Evolutionary conservation across 2,797 vertebrate genomes (phyloP).

Genomic region (Gymnothorax reevesii): DNA sequence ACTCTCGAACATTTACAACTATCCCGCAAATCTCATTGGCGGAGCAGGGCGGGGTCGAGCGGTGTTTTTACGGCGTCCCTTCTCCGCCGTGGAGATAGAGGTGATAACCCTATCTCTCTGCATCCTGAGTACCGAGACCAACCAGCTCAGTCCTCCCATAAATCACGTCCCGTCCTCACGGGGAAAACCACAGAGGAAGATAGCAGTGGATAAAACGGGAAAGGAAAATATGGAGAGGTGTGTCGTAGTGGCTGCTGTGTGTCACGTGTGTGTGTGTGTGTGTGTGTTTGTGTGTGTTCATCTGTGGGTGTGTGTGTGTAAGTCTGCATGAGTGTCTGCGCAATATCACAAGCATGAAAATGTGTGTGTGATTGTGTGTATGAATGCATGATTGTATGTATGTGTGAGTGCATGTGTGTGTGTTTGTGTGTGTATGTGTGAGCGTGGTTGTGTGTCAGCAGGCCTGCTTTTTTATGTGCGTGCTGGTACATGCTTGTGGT

Average conservation of each 20-base stretch:
- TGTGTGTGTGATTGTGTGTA: background rate
- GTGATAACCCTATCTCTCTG: conserved; percentile 62
- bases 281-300: conserved; percentile 12
- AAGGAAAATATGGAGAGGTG: conserved; percentile 30
- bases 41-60: conserved; percentile 51
- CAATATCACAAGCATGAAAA: too few relatives aligned
- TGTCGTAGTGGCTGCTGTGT: too few relatives aligned
- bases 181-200: conserved; percentile 15
- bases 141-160: conserved; percentile 54
- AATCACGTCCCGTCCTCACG: conserved; percentile 59
- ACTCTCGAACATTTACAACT: conserved; percentile 68
- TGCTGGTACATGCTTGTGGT: background rate
- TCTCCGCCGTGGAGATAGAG: conserved; percentile 60
- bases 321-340: background rate
- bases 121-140: conserved; percentile 56
- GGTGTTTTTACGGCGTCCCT: conserved; percentile 70
- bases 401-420: background rate
- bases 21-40: conserved; percentile 63
- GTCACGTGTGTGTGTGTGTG: background rate
- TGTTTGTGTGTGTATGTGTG: background rate
- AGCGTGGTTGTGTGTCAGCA: too few relatives aligned
- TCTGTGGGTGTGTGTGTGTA: background rate
- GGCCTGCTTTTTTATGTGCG: too few relatives aligned
- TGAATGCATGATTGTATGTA: too few relatives aligned
- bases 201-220: conserved; percentile 35